Conservation (phyloP, 2,113 vertebrate species). For the Puma concolor region DNA sequence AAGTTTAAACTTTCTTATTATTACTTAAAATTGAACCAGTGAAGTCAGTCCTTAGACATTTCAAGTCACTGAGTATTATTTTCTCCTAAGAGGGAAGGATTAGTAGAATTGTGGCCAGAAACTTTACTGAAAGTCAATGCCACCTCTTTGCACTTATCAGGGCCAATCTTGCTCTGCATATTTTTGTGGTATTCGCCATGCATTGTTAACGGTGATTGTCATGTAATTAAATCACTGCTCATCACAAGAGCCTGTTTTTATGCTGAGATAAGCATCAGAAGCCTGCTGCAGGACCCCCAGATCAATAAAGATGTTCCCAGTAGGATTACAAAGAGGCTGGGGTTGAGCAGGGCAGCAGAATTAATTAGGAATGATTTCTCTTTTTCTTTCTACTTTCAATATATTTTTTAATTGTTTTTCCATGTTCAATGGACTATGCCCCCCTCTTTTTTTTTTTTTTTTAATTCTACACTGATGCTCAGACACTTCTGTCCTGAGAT, state of each 20-base stretch:
- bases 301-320: constrained; percentile 97
- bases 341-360: constrained; percentile 93
- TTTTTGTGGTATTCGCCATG: constrained; percentile 90
- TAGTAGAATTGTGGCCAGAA: constrained; percentile 43
- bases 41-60: background rate
- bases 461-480: constrained; percentile 52
- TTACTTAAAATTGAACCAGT: background rate
- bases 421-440: constrained; percentile 83
- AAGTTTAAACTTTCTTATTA: background rate
- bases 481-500: constrained; percentile 61
- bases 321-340: constrained; percentile 92
- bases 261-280: constrained; percentile 95
- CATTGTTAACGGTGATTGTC: constrained; percentile 97
- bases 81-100: background rate
- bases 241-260: constrained; percentile 94
- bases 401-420: constrained; percentile 91
- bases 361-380: constrained; percentile 95
- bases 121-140: constrained; percentile 86
- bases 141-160: constrained; percentile 93
- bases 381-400: constrained; percentile 89
- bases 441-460: constrained; percentile 20
- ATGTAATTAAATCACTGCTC: constrained; percentile 98
- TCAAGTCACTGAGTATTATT: background rate
- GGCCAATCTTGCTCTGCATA: constrained; percentile 91
- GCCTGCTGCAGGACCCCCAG: constrained; percentile 89